Base-by-base conservation (phyloP, 2,113 vertebrate genomes). In the Zosterops borbonicus region DNA sequence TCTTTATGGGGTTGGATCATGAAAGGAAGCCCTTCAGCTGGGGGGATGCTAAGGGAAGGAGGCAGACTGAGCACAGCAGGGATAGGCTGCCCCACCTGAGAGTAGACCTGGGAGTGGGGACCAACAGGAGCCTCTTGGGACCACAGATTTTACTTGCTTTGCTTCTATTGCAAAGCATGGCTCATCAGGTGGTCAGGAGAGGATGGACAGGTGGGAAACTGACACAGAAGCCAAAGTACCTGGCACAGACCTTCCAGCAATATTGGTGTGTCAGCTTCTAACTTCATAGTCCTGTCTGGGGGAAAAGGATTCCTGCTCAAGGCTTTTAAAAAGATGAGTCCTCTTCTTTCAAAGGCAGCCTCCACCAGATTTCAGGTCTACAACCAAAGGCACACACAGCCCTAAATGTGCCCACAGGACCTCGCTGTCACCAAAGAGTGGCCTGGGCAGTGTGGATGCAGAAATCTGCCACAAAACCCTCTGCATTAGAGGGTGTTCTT, bases 231-330 rank as follows among this genome's bases (percentile, higher is more conserved):
- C 52, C 20, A 19, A 18, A 42, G 23, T 5, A 35, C 25, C 29
- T 62, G 20, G 2, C 20, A 69, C 11, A 49, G 4, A 67, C 9
- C 11, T 94, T 67, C 31, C 28, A 25, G 46, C n/a, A 44, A 6
- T n/a, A 77, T 47, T 44, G 42, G 11, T 0, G 0, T 1, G 0
- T 56, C 35, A 39, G 2, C 25, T 79, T 47, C 41, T 42, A 31
- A 70, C 28, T 53, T 41, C 28, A 21, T 14, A 16, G n/a, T 16
- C 11, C 2, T 65, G 65, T 5, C 14, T 49, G 60, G 11, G 15
- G 31, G 9, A 4, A 33, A 76, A 53, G 11, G 28, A 53, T 63
- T 35, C 19, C 14, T 16, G 7, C 22, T n/a, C 17, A 63, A 53
- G 11, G 12, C 12, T 85, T 92, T 59, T 68, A 28, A 71, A 79